A percentile compares a stretch with the other conserved stretches of the same genome.
Evolutionary conservation across 2,797 vertebrate species (phyloP).

Genomic region (Falco cherrug): DNA sequence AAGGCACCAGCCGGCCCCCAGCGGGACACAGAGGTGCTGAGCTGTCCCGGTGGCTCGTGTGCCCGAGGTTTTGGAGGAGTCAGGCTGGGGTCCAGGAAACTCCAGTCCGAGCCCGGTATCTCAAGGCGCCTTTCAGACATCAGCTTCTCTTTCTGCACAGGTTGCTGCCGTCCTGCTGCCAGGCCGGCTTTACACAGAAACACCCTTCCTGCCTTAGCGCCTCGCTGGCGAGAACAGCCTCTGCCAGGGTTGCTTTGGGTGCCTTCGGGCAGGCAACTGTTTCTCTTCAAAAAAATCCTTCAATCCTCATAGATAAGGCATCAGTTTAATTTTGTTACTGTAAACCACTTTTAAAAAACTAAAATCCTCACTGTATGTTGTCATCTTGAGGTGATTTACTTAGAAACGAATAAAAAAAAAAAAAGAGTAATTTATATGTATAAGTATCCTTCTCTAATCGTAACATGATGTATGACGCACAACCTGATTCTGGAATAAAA

Average conservation of each 20-base stretch:
- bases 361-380: neutral
- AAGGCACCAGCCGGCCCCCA: neutral
- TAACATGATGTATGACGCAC: neutral
- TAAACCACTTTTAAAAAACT: neutral
- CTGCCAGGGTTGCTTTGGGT: neutral
- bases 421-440: slow-evolving; percentile 27
- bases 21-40: neutral
- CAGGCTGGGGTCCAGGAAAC: neutral
- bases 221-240: neutral
- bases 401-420: slow-evolving; percentile 37
- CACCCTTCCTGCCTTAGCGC: neutral
- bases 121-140: neutral
- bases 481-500: neutral
- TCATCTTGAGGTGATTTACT: neutral
- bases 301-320: slow-evolving; percentile 59
- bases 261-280: neutral
- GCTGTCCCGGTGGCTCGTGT: fast-evolving
- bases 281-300: neutral
- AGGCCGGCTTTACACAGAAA: neutral
- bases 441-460: neutral
- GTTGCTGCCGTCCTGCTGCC: neutral
- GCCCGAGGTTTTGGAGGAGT: neutral
- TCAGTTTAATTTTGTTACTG: slow-evolving; percentile 18
- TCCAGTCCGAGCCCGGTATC: neutral
- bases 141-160: slow-evolving; percentile 2